A percentile compares a stretch with the other conserved stretches of the same genome.
These are phyloP conservation scores for Parazoanthus atlanticus DNA, from an alignment of 92 coral and sea anemone genomes.

Conservation along the genomic window DNA sequence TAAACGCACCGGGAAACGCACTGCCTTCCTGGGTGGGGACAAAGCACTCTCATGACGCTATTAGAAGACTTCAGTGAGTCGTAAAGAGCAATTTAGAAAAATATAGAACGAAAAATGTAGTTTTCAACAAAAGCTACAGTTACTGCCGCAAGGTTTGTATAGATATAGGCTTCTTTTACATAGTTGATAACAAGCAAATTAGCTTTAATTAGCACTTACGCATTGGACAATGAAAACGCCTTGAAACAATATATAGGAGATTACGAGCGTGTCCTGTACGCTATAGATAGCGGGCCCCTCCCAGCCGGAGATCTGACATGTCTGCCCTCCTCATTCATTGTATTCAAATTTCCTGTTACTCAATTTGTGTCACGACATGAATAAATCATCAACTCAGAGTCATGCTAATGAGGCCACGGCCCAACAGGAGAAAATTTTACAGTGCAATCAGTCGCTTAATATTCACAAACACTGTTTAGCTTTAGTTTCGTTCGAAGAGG, in stretches of 20 bases:
- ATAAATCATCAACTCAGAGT: neutral
- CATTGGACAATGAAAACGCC: constrained; percentile 11
- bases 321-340: constrained; percentile 6
- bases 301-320: neutral
- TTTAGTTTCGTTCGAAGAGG: neutral
- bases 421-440: constrained; percentile 32
- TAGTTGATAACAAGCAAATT: constrained; percentile 22
- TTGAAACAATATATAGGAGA: neutral
- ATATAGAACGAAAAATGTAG: neutral
- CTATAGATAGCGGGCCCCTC: constrained; percentile 39
- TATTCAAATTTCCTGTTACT: constrained; percentile 16
- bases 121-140: neutral
- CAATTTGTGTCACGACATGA: constrained; percentile 43
- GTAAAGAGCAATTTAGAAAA: no score
- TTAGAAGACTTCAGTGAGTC: neutral
- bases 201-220: constrained; percentile 16
- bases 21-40: constrained; percentile 26
- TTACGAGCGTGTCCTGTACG: constrained; percentile 32
- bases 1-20: neutral
- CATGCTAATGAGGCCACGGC: constrained; percentile 20
- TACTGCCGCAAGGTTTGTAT: neutral
- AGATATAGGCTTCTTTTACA: constrained; percentile 17
- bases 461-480: constrained; percentile 23
- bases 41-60: neutral
- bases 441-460: neutral